Percentiles rank a stretch among this genome's conserved stretches.
phyloP scores from a whole-genome alignment of 2,888 invertebrate species.

The Acronicta psi region DNA sequence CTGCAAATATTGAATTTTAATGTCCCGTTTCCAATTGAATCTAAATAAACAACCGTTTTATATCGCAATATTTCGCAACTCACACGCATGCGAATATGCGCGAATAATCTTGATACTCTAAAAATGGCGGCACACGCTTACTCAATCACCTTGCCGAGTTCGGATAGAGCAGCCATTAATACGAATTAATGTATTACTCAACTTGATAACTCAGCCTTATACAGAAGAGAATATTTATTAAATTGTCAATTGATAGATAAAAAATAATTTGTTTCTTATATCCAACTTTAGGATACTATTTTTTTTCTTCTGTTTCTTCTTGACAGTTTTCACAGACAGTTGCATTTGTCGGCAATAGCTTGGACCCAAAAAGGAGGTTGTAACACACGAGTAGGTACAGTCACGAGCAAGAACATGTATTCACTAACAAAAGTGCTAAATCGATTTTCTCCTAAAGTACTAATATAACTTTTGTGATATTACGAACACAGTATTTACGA shows the following conservation, averaged over 20 bases:
- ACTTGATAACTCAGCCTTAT: slow-evolving; percentile 27
- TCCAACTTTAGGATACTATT: too few relatives aligned
- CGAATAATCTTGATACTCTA: slow-evolving; percentile 35
- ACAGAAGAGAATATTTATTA: slow-evolving; percentile 29
- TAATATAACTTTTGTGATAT: too few relatives aligned
- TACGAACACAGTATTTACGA: too few relatives aligned
- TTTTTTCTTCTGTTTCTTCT: too few relatives aligned
- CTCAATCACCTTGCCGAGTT: slow-evolving; percentile 42
- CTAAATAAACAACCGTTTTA: slow-evolving; percentile 26
- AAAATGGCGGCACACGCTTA: slow-evolving; percentile 41
- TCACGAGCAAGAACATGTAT: too few relatives aligned
- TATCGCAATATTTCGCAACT: slow-evolving; percentile 20
- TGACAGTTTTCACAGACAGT: too few relatives aligned
- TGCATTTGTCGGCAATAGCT: too few relatives aligned
- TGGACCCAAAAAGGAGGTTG: too few relatives aligned
- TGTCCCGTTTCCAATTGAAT: background rate
- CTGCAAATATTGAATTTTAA: too few relatives aligned
- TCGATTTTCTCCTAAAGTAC: too few relatives aligned
- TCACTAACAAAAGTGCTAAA: too few relatives aligned
- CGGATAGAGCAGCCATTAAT: slow-evolving; percentile 32
- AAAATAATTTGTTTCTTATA: background rate
- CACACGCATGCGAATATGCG: background rate
- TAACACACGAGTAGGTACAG: too few relatives aligned
- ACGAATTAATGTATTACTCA: slow-evolving; percentile 36
- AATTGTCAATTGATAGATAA: slow-evolving; percentile 27